Base-by-base conservation (phyloP, 2,888 invertebrate species). In the Pyrochroa serraticornis region DNA sequence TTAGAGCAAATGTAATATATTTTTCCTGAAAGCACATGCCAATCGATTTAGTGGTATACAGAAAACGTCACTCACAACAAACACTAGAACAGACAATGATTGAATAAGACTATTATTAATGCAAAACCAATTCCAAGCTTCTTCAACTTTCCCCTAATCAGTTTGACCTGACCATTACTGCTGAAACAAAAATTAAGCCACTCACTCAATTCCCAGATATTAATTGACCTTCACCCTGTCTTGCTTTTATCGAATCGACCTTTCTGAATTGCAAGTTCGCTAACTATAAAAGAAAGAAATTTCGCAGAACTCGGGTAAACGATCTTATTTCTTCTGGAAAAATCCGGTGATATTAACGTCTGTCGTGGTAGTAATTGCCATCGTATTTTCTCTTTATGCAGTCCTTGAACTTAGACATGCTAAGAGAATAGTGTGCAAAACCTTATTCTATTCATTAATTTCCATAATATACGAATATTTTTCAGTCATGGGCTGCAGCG, bases 401-500 rank as follows among this genome's bases (percentile, higher is more conserved):
- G 49, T 49, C 57, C 57, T 57, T 57, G 57, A 57, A 51, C 57
- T 51, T 45, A 34, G 33, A 44, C 51, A 57, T 57, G 57, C 51
- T 39, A 57, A 57, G 45, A 32, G 22, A 22, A 22, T 22, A 22
- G 22, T 22, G 2, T 22, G 3, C 22, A 22, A 5, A 22, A 2
- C 22, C 6, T 35, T 41, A 7, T n/a, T n/a, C 22, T 41, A 14
- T 2, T 10, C 8, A 14, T 38, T 36, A 6, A 47, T 47, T 58
- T 52, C 52, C 52, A 52, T 58, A 54, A 44, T 44, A 38, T 37
- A 22, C 39, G 44, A 39, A 53, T 58, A 43, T 53, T 57, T 64
- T 54, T 14, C 55, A 68, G 62, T 46, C 12, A 78, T 78, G 78
- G 78, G 77, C 53, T 78, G 78, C 59, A 77, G 74, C 59, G 77